A percentile compares a stretch with the other conserved stretches of the same genome.
Conservation (phyloP, 92 coral and sea anemone species). For the Porites evermanni region DNA sequence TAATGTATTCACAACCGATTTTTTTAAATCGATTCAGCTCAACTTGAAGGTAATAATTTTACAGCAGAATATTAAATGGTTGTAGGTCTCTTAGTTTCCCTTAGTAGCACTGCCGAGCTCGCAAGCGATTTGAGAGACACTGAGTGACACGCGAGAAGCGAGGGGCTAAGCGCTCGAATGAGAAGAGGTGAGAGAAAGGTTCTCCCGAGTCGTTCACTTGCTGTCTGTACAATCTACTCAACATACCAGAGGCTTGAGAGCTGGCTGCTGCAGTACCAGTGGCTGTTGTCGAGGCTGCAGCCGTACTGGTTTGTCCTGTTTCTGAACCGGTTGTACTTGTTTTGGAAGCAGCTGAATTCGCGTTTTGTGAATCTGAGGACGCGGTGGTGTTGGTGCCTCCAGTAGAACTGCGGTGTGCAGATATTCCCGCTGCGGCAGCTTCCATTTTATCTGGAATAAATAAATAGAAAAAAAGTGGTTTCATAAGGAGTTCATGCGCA, state of each 20-base stretch:
- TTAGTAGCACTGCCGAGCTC: no score
- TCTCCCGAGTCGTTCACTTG: no score
- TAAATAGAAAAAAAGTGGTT: neutral
- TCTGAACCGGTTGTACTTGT: constrained; percentile 53
- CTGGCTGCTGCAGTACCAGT: constrained; percentile 26
- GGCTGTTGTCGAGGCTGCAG: constrained; percentile 44
- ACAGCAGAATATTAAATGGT: no score
- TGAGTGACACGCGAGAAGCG: no score
- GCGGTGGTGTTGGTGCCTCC: constrained; percentile 17
- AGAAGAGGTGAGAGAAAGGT: no score
- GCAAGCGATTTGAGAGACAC: no score
- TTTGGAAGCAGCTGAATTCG: constrained; percentile 29
- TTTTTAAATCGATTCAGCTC: no score
- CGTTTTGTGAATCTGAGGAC: constrained; percentile 25
- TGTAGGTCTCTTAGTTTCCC: no score
- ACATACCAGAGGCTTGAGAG: constrained; percentile 33
- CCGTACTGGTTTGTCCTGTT: constrained; percentile 60
- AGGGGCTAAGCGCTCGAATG: no score
- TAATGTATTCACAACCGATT: no score
- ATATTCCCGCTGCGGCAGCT: constrained; percentile 76
- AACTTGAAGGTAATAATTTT: no score
- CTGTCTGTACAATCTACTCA: neutral
- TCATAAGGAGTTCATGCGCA: neutral
- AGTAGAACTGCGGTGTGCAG: constrained; percentile 48
- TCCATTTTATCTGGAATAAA: constrained; percentile 84